A percentile compares a stretch with the other conserved stretches of the same genome.
Evolutionary conservation across 1,140 invertebrate genomes (phyloP).

Genomic region (Panagrolaimus sp.): DNA sequence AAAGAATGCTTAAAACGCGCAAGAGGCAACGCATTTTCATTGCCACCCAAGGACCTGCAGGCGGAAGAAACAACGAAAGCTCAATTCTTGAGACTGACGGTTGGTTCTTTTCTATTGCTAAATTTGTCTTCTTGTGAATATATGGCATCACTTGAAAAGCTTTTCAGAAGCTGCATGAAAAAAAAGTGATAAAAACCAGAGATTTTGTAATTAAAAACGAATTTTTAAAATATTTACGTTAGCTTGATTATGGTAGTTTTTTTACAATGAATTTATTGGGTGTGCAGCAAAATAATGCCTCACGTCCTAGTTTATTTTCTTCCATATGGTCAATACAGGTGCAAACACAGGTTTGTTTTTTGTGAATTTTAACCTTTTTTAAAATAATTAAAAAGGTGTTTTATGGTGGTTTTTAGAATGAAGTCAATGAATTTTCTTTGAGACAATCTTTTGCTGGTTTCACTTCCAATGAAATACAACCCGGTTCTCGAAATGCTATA

Average conservation of each 20-base stretch:
- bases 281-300: conserved; percentile 7
- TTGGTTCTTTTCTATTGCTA: background rate
- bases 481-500: conserved; percentile 5
- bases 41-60: conserved; percentile 13
- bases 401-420: background rate
- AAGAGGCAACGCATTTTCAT: background rate
- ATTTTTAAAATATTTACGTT: no score
- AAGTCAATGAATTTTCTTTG: conserved; percentile 3
- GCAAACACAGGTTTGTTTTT: background rate
- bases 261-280: background rate
- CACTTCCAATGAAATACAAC: background rate
- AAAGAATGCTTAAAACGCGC: no score
- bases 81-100: background rate
- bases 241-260: no score
- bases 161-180: no score
- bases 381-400: no score
- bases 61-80: background rate
- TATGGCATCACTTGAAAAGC: no score
- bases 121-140: conserved; percentile 5
- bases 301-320: conserved; percentile 2
- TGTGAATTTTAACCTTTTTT: background rate
- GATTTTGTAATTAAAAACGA: no score
- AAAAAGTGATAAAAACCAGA: no score
- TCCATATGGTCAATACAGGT: conserved; percentile 11
- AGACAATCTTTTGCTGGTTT: background rate